A percentile compares a stretch with the other conserved stretches of the same genome.
These are phyloP conservation scores for Eupithecia dodoneata DNA, from an alignment of 2,888 invertebrate genomes.

Conservation along the genomic window DNA sequence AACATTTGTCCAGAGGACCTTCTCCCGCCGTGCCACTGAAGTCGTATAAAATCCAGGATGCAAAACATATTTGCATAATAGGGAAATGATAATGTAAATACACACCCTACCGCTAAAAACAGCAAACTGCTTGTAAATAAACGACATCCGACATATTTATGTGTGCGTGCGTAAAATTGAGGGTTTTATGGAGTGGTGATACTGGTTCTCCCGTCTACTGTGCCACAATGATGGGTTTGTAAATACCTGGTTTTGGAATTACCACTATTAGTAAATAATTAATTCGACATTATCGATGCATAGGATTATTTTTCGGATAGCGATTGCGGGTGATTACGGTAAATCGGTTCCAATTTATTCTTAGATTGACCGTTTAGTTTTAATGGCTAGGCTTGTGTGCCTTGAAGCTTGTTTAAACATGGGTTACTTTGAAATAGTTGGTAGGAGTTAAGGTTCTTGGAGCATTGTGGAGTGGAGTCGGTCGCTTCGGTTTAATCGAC, in stretches of 20 bases:
- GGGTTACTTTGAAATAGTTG: not conserved
- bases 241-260: constrained; percentile 38
- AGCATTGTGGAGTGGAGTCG: not conserved
- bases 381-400: constrained; percentile 27
- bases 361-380: constrained; percentile 39
- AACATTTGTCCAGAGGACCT: too few species aligned
- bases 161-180: constrained; percentile 10
- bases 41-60: not conserved
- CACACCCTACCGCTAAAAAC: constrained; percentile 4
- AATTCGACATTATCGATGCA: constrained; percentile 40
- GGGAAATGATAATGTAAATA: not conserved
- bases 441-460: not conserved
- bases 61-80: not conserved
- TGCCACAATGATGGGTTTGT: constrained; percentile 22
- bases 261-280: constrained; percentile 43
- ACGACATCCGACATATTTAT: constrained; percentile 2
- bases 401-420: constrained; percentile 14
- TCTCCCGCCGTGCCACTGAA: too few species aligned
- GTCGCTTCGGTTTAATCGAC: not conserved
- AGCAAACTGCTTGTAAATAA: constrained; percentile 11
- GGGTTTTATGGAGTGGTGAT: constrained; percentile 10
- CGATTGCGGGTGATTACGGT: constrained; percentile 37
- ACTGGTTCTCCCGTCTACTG: constrained; percentile 21
- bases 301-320: constrained; percentile 40
- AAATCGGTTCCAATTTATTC: constrained; percentile 43